Conservation (phyloP, 2,113 vertebrate genomes). For the Actinemys pallida region DNA sequence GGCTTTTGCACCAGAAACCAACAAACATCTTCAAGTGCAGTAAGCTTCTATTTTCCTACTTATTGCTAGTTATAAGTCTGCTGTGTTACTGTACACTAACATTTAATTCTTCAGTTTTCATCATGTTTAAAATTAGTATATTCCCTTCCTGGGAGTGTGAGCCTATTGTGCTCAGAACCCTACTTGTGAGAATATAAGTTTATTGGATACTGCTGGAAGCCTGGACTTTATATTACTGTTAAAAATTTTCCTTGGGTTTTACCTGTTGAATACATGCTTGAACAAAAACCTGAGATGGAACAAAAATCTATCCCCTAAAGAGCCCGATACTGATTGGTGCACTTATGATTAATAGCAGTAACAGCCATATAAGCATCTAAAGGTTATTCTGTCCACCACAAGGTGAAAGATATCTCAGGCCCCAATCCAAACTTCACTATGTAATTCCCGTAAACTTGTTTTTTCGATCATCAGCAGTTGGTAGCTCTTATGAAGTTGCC, state of each 20-base stretch:
- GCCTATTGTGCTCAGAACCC: neutral
- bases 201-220: neutral
- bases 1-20: constrained; percentile 83
- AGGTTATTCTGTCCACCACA: neutral
- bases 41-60: constrained; percentile 59
- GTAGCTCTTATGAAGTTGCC: neutral
- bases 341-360: too few relatives aligned
- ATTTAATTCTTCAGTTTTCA: neutral
- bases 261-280: neutral
- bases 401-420: neutral
- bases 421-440: neutral
- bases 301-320: neutral
- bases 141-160: neutral
- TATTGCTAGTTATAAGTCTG: neutral
- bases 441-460: neutral
- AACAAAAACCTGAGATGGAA: neutral
- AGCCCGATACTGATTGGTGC: neutral
- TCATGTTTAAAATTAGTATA: neutral
- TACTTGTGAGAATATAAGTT: neutral
- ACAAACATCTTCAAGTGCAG: constrained; percentile 71
- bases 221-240: neutral
- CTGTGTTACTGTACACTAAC: neutral
- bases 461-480: neutral
- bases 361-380: neutral
- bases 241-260: neutral